Evolutionary conservation across 2,888 invertebrate species (phyloP), one percentile per base, ranked within the genome.

Genomic region (Fragum whitleyi): DNA sequence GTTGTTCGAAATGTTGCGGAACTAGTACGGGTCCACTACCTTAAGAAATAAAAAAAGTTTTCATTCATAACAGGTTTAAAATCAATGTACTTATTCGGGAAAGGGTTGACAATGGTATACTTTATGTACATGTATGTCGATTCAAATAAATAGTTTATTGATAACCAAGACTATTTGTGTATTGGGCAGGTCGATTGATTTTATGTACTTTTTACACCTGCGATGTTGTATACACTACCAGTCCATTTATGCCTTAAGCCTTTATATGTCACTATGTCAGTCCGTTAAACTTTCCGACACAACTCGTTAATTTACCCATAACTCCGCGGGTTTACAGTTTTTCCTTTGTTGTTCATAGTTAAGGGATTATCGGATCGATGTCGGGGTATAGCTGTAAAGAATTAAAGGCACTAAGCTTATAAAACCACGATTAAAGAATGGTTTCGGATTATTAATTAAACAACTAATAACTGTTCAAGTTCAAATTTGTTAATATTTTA

Each of bases 301-400:
- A 28, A 16, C 6, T 28, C 3, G 26, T 57, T 9, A 16, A 19
- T n/a, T 19, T 28, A 57, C 14, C 59, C 59, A 57, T 57, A 28
- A 57, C 59, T 57, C 75, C 61, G 42, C 42, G 42, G 57, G 57
- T 59, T 57, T 55, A 70, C 70, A 53, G 55, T 28, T 69, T 70
- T 69, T 51, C 14, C 72, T 72, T 72, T 72, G 72, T 72, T 72
- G 72, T 61, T 61, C 59, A 61, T 47, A 61, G 72, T 72, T 61
- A 72, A 28, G 72, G 72, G 59, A 42, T 61, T 57, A 42, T 21
- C 21, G 11, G 39, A 9, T 42, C 65, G 65, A 42, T 21, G 21
- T 42, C 6, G 39, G 32, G 42, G 28, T 65, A n/a, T 21, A 39
- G 39, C n/a, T 65, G 21, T 21, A 1, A 65, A 21, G 32, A 16